Evolutionary conservation across 2,113 vertebrate genomes (phyloP).

Genomic region (Takifugu bimaculatus): DNA sequence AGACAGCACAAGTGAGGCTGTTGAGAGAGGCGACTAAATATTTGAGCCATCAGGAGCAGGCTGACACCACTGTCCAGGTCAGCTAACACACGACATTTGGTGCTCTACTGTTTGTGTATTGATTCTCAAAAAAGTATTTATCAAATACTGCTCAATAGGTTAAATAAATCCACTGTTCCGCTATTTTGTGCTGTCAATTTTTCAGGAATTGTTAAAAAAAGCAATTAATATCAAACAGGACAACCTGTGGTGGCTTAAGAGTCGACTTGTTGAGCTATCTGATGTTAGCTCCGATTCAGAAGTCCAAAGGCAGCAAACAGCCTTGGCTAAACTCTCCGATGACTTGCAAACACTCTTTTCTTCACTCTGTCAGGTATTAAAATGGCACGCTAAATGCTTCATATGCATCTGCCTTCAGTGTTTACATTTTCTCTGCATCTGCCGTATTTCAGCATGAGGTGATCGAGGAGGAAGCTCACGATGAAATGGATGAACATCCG

Average conservation of each 20-base stretch:
- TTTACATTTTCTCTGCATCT: constrained; percentile 72
- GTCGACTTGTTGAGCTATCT: constrained; percentile 76
- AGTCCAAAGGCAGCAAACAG: constrained; percentile 77
- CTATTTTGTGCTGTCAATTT: background rate
- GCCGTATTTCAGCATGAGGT: constrained; percentile 79
- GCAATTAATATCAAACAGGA: constrained; percentile 75
- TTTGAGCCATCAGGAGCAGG: constrained; percentile 71
- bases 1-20: constrained; percentile 73
- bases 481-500: constrained; percentile 79
- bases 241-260: constrained; percentile 83
- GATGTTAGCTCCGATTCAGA: constrained; percentile 81
- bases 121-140: background rate
- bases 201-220: constrained; percentile 75
- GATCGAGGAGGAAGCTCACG: constrained; percentile 80
- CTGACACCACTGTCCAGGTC: constrained; percentile 77
- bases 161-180: background rate
- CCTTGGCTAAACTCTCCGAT: constrained; percentile 79
- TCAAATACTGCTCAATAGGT: background rate
- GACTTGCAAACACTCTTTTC: constrained; percentile 77
- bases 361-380: constrained; percentile 81
- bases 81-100: constrained; percentile 9
- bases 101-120: background rate
- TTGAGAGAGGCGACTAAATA: constrained; percentile 69
- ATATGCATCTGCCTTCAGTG: background rate
- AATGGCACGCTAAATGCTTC: background rate